A percentile compares a stretch with the other conserved stretches of the same genome.
Conservation (phyloP, 2,888 invertebrate genomes). For the Lordiphosa andalusiaca region DNA sequence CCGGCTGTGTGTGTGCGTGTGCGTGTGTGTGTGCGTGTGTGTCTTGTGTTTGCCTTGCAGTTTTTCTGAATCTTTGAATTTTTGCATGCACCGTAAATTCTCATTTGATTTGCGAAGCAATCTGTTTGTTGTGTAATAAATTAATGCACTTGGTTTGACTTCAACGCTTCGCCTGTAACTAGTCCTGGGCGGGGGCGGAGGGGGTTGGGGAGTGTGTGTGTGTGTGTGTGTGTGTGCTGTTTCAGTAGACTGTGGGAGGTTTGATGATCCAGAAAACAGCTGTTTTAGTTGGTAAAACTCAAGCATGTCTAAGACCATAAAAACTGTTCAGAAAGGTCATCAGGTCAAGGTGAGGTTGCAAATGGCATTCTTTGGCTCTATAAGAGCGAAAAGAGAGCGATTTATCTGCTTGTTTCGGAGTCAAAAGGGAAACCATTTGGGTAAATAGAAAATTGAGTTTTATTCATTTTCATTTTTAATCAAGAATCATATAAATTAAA, state of each 20-base stretch:
- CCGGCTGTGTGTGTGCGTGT: slow-evolving; percentile 2
- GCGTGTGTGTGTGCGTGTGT: slow-evolving; percentile 24
- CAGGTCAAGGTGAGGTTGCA: neutral
- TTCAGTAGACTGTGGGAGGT: slow-evolving; percentile 3
- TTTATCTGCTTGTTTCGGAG: no score
- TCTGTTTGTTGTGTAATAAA: slow-evolving; percentile 62
- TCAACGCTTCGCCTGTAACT: slow-evolving; percentile 48
- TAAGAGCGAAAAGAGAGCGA: no score
- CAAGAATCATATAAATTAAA: no score
- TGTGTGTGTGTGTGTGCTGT: neutral
- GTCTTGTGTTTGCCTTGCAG: slow-evolving; percentile 35
- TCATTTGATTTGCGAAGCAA: slow-evolving; percentile 64
- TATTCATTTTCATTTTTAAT: no score
- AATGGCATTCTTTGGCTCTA: neutral
- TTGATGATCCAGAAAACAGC: slow-evolving; percentile 15
- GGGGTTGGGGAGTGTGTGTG: neutral
- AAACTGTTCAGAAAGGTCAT: slow-evolving; percentile 21
- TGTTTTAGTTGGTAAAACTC: slow-evolving; percentile 9
- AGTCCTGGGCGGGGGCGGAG: slow-evolving; percentile 1
- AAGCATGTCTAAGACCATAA: slow-evolving; percentile 5
- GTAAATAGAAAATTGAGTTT: no score
- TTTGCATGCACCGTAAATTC: slow-evolving; percentile 43
- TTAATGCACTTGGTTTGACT: slow-evolving; percentile 64
- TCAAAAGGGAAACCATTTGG: no score
- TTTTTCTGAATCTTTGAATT: slow-evolving; percentile 34